Evolutionary conservation across 2,113 vertebrate species (phyloP).

Genomic region (Elaphurus davidianus): DNA sequence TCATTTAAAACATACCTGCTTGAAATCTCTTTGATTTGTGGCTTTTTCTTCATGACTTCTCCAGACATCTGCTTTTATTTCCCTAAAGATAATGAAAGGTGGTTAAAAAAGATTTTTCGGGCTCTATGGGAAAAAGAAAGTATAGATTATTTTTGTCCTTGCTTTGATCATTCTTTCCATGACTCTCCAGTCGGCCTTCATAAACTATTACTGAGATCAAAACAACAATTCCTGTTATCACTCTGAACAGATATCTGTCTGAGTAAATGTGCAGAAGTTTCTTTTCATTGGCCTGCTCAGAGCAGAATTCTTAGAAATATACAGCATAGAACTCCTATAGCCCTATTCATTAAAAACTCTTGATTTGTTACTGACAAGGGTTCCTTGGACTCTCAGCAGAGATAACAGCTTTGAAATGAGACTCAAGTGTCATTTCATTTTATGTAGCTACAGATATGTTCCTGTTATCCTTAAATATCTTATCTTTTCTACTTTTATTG

Average conservation of each 20-base stretch:
- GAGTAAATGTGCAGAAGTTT: constrained; percentile 40
- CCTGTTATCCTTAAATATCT: background rate
- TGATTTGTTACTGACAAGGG: background rate
- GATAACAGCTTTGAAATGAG: constrained; percentile 26
- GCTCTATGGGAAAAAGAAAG: background rate
- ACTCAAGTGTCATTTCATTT: constrained; percentile 25
- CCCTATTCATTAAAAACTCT: constrained; percentile 35
- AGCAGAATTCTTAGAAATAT: constrained; percentile 44
- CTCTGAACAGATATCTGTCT: background rate
- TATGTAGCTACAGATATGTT: background rate
- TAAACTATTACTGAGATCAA: constrained; percentile 58
- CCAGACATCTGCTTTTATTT: constrained; percentile 67
- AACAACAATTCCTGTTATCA: constrained; percentile 34
- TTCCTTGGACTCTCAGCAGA: background rate
- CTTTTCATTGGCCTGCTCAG: constrained; percentile 11
- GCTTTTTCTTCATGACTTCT: constrained; percentile 65
- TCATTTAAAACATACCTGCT: constrained; percentile 65
- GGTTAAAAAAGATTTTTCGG: constrained; percentile 8
- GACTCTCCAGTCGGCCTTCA: constrained; percentile 40
- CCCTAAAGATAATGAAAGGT: constrained; percentile 45
- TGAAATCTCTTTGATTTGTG: constrained; percentile 67
- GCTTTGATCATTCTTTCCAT: constrained; percentile 54
- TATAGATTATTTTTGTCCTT: constrained; percentile 40
- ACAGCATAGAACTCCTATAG: background rate
- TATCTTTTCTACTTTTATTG: background rate